Base-by-base conservation (phyloP, 2,113 vertebrate species). In the Erythrocercus mccallii region DNA sequence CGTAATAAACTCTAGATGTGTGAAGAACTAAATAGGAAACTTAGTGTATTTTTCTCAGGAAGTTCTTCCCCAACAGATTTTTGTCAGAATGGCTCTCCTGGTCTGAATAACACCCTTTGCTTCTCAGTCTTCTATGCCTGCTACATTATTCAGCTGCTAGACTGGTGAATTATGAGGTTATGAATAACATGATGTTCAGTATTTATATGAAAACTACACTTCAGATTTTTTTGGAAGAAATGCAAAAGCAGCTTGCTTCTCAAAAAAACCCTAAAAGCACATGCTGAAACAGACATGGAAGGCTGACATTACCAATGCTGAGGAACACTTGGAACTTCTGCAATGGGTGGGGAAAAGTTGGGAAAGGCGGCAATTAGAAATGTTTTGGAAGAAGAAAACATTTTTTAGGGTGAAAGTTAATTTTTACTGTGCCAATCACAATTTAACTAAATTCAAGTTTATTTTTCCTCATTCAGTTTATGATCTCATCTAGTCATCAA, bases 361-460 rank as follows among this genome's bases (percentile, higher is more conserved):
- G 83, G 65, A 86, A 86, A 86, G 50, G 44, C 6, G 0, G 76
- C 45, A 93, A 61, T 76, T 92, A 81, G 72, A 96, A 90, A 84
- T 33, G 37, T 93, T 94, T 90, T 96, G 88, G 88, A 96, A 92
- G 66, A 93, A 90, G 25, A 93, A 86, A 90, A 81, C n/a, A 78
- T 60, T 58, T 93, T 78, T 91, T 22, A 2, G 54, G 60, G 64
- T 54, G 48, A 88, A 95, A 96, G 93, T 83, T 95, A 86, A 90
- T 83, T 92, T 95, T 88, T 96, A 81, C 88, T 60, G 56, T 56
- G 58, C 92, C 87, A 95, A 91, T 86, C 86, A 91, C 86, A 84
- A 72, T 68, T 97, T 89, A 83, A 54, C 76, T 82, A 79, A 94
- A 82, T 87, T 81, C 44, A 47, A 71, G 45, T 88, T 95, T 95